Base-by-base conservation (phyloP, 2,888 invertebrate genomes). In the Eilema griseolum region DNA sequence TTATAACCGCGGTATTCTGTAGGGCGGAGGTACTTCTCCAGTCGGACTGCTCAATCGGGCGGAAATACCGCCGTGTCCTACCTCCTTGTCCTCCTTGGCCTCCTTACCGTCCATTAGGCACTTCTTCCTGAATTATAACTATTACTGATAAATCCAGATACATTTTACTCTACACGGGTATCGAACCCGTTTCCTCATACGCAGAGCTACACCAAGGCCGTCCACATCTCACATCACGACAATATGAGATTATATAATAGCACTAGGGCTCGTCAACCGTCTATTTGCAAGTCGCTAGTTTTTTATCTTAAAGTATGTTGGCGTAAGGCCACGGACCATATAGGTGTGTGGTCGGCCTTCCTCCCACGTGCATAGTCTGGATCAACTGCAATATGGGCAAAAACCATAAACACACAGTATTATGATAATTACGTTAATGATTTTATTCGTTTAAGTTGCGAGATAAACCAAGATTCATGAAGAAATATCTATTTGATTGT, bases 291-390 rank as follows among this genome's bases (percentile, higher is more conserved):
- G 56, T 67, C n/a, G 64, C 68, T 69, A 80, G 75, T 80, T 80
- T 82, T n/a, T 82, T 80, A 75, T 80, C 65, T 46, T 28, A 67
- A 59, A 62, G 57, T n/a, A 69, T 67, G 68, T 74, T 71, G 67
- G 73, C 72, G 67, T 61, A 81, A 82, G 82, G 83, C 70, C 83
- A 64, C 66, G 57, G 24, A 31, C 83, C 82, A 79, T 71, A 72
- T 78, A 68, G 59, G 78, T 61, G 59, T 5, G 66, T 62, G 33
- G 79, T 56, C 74, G 83, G 56, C 89, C 89, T 89, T 87, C 80
- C 76, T 75, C 89, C 89, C 87, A 89, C 89, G 86, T 82, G 73
- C 46, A 73, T 56, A 41, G 76, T 75, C 77, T 79, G 61, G 56
- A 71, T 75, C 56, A 64, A 46, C 2, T 66, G 46, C 73, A 70